phyloP scores from a whole-genome alignment of 2,888 invertebrate genomes.

The Plebejus melissa region DNA sequence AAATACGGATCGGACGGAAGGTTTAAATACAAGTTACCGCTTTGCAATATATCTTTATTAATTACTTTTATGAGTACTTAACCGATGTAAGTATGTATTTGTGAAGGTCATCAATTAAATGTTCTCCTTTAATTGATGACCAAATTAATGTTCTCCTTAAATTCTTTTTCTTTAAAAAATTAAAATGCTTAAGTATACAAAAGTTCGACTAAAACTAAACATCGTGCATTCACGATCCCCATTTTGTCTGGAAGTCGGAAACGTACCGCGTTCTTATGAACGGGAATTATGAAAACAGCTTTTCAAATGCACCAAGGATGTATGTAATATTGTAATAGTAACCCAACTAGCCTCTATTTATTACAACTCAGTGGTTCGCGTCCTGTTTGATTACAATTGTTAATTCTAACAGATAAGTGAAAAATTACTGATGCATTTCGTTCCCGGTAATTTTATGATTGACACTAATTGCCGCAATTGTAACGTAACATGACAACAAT shows the following conservation, averaged over 20 bases:
- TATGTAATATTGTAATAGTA: neutral
- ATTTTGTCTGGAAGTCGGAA: too few relatives aligned
- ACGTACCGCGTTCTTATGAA: too few relatives aligned
- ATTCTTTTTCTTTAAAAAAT: too few relatives aligned
- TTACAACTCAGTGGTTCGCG: neutral
- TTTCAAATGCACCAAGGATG: neutral
- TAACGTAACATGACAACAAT: slow-evolving; percentile 16
- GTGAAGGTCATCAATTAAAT: neutral
- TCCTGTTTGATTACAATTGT: slow-evolving; percentile 2
- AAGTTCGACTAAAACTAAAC: too few relatives aligned
- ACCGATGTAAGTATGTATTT: neutral
- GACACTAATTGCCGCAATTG: slow-evolving; percentile 26
- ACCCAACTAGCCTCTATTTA: neutral
- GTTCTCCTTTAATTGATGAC: too few relatives aligned
- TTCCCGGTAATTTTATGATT: slow-evolving; percentile 26
- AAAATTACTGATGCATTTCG: slow-evolving; percentile 28
- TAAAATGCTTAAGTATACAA: too few relatives aligned
- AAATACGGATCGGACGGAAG: neutral
- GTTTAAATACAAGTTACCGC: slow-evolving; percentile 13
- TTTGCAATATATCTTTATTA: neutral
- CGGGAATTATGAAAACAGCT: neutral
- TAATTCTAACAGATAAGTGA: slow-evolving; percentile 25
- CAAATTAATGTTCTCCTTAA: too few relatives aligned
- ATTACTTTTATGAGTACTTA: neutral
- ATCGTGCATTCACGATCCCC: too few relatives aligned